These are phyloP conservation scores for Petaurus breviceps DNA, from an alignment of 2,113 vertebrate species.

Conservation along the genomic window DNA sequence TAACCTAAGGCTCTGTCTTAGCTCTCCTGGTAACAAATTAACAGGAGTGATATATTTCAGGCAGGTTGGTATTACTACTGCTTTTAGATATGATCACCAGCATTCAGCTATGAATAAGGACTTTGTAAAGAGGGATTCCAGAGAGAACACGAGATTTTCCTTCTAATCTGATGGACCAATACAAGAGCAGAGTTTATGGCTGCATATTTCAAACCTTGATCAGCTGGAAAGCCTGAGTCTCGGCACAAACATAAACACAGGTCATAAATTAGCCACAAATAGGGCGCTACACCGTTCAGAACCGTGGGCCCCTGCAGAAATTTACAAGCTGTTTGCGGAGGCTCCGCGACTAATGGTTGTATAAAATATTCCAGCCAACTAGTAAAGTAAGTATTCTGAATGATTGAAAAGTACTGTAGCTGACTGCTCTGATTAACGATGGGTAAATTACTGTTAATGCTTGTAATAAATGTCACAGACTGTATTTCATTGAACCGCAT, in stretches of 20 bases:
- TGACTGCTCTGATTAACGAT: conserved; percentile 76
- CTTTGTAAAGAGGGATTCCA: neutral
- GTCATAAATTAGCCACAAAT: conserved; percentile 78
- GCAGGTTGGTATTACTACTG: neutral
- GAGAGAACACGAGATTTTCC: conserved; percentile 41
- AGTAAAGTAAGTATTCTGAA: conserved; percentile 75
- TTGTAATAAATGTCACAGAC: conserved; percentile 77
- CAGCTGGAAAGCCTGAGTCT: conserved; percentile 64
- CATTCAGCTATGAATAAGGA: conserved; percentile 11
- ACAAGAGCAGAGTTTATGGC: conserved; percentile 69
- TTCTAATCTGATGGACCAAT: conserved; percentile 51
- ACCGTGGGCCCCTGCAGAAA: conserved; percentile 66
- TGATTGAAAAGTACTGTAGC: conserved; percentile 79
- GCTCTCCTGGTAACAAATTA: neutral
- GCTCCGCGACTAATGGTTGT: conserved; percentile 75
- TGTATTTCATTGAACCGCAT: conserved; percentile 73
- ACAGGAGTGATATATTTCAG: conserved; percentile 34
- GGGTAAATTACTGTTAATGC: conserved; percentile 78
- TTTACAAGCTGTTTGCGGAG: conserved; percentile 81
- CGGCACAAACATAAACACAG: conserved; percentile 80
- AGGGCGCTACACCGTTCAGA: conserved; percentile 60
- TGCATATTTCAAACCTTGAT: conserved; percentile 78
- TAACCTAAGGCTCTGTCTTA: neutral
- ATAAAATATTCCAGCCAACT: conserved; percentile 83
- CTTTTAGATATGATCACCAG: conserved; percentile 47